Evolutionary conservation across 2,113 vertebrate species (phyloP).

Genomic region (Pongo pygmaeus): DNA sequence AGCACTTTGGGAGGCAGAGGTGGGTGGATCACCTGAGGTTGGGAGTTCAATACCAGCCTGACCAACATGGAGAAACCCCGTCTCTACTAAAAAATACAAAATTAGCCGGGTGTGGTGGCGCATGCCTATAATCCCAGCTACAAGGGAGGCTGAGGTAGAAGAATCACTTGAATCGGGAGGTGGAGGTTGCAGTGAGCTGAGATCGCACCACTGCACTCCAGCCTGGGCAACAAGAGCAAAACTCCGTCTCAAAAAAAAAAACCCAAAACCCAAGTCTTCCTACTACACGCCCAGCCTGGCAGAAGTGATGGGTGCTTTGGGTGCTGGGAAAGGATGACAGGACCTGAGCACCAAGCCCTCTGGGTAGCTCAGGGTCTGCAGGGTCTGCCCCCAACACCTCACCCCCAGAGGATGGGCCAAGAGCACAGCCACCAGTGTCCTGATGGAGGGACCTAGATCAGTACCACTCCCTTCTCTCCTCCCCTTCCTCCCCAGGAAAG

Average conservation of each 20-base stretch:
- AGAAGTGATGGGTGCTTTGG: not conserved
- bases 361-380: not conserved
- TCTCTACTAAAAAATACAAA: too few species aligned
- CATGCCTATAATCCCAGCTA: too few species aligned
- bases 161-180: too few species aligned
- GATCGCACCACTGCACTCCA: too few species aligned
- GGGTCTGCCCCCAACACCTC: not conserved
- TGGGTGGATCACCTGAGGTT: too few species aligned
- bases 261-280: not conserved
- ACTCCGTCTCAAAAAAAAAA: too few species aligned
- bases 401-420: not conserved
- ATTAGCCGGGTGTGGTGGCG: accelerated
- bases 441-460: not conserved
- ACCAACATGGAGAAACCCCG: too few species aligned
- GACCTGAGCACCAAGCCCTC: not conserved
- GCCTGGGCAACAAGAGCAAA: too few species aligned
- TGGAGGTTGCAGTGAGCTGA: too few species aligned
- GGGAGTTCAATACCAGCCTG: too few species aligned
- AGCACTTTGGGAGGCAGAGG: too few species aligned
- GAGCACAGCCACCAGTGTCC: not conserved
- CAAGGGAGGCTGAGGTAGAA: too few species aligned
- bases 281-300: not conserved
- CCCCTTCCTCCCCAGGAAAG: not conserved
- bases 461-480: not conserved
- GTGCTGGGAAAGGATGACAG: not conserved